Conservation (phyloP, 92 coral and sea anemone species). For the Scolanthus callimorphus region DNA sequence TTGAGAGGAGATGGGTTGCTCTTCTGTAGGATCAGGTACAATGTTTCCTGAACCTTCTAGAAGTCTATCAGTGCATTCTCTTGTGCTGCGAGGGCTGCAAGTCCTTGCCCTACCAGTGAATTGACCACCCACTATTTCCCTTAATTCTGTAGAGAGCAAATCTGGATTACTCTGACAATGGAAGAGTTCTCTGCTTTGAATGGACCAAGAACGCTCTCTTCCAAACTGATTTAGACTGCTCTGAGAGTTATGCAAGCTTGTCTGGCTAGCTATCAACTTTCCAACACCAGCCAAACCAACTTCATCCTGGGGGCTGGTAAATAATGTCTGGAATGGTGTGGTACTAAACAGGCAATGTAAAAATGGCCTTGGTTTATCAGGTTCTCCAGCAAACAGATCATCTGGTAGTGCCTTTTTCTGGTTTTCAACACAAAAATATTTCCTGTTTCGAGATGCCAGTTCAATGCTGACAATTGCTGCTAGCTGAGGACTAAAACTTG, state of each 20-base stretch:
- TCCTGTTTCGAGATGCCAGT: slow-evolving; percentile 73
- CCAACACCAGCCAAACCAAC: slow-evolving; percentile 4
- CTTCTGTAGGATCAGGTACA: background rate
- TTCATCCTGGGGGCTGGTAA: slow-evolving; percentile 17
- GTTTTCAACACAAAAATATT: slow-evolving; percentile 59
- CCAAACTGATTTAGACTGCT: slow-evolving; percentile 7
- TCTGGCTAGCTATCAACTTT: slow-evolving; percentile 7
- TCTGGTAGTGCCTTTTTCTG: slow-evolving; percentile 30
- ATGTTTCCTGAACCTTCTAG: background rate
- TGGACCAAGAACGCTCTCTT: slow-evolving; percentile 18
- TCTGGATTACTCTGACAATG: slow-evolving; percentile 7
- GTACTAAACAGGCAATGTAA: slow-evolving; percentile 76
- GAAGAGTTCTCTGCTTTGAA: slow-evolving; percentile 2
- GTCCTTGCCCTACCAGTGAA: background rate
- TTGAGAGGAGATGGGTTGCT: slow-evolving; percentile 5
- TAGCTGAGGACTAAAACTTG: slow-evolving; percentile 54
- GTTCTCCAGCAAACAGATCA: slow-evolving; percentile 64
- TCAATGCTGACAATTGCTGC: slow-evolving; percentile 95
- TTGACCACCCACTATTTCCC: slow-evolving; percentile 18
- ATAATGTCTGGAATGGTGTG: slow-evolving; percentile 73
- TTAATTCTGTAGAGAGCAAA: slow-evolving; percentile 6
- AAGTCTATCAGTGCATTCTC: background rate
- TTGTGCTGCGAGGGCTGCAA: background rate
- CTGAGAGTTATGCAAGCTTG: slow-evolving; percentile 12
- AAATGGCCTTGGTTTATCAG: slow-evolving; percentile 66